Percentiles rank a stretch among this genome's conserved stretches.
These are phyloP conservation scores for Sebastiscus albofasciatus DNA, from an alignment of 2,797 vertebrate genomes.

Conservation along the genomic window DNA sequence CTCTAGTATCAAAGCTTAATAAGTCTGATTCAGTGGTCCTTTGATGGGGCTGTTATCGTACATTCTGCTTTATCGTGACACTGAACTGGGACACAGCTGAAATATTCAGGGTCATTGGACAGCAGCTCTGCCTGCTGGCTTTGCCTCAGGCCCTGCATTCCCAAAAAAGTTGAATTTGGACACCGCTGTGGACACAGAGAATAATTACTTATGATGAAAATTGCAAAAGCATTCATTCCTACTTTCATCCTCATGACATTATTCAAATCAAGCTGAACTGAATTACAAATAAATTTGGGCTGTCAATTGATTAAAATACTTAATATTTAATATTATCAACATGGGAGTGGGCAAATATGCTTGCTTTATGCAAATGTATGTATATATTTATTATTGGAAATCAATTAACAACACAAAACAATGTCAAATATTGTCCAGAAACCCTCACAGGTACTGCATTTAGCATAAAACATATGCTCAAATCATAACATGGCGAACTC, in stretches of 20 bases:
- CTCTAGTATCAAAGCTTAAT: slow-evolving; percentile 13
- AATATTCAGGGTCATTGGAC: slow-evolving; percentile 45
- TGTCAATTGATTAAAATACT: no score
- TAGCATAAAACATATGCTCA: no score
- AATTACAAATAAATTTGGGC: slow-evolving; percentile 1
- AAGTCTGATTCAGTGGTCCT: neutral
- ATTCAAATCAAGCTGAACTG: slow-evolving; percentile 18
- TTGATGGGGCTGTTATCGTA: slow-evolving; percentile 1
- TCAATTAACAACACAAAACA: no score
- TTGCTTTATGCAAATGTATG: no score
- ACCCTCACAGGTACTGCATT: no score
- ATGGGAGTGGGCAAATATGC: no score
- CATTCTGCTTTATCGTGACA: slow-evolving; percentile 26
- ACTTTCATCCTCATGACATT: neutral
- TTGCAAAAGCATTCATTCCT: neutral
- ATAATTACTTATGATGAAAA: slow-evolving; percentile 15
- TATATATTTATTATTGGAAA: no score
- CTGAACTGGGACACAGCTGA: slow-evolving; percentile 39
- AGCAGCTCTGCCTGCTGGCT: neutral
- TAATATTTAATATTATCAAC: no score
- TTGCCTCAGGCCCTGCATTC: slow-evolving; percentile 19
- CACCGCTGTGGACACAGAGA: neutral
- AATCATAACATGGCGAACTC: no score
- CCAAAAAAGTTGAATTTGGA: slow-evolving; percentile 22
- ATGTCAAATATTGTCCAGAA: no score